phyloP scores from a whole-genome alignment of 2,888 invertebrate genomes.

The Cryptus armator region DNA sequence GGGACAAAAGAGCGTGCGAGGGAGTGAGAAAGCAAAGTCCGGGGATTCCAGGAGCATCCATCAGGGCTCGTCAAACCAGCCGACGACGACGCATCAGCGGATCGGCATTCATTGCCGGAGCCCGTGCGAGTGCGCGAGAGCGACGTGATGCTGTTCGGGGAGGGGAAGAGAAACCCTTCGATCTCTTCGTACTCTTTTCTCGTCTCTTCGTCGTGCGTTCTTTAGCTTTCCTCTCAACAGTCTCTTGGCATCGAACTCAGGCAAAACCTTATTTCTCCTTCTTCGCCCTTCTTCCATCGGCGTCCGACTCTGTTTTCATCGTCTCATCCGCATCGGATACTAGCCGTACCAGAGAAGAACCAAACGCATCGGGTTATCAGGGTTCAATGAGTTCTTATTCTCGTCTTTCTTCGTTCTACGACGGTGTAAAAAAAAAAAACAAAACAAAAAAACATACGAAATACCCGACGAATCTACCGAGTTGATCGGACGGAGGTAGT shows the following conservation, averaged over 20 bases:
- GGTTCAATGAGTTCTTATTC: slow-evolving; percentile 69
- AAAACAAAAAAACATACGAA: slow-evolving; percentile 37
- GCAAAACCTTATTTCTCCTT: slow-evolving; percentile 72
- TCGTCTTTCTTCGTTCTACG: slow-evolving; percentile 60
- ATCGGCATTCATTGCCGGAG: slow-evolving; percentile 82
- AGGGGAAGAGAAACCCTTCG: slow-evolving; percentile 57
- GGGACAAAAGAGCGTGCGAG: slow-evolving; percentile 41
- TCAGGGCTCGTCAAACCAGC: slow-evolving; percentile 85
- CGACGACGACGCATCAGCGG: slow-evolving; percentile 81
- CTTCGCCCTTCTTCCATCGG: slow-evolving; percentile 60
- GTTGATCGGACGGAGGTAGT: slow-evolving; percentile 78
- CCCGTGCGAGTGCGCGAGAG: slow-evolving; percentile 62
- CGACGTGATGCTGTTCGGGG: slow-evolving; percentile 59
- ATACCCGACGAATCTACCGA: slow-evolving; percentile 76
- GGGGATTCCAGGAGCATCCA: slow-evolving; percentile 83
- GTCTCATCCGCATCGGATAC: slow-evolving; percentile 46
- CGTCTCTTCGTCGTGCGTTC: slow-evolving; percentile 35
- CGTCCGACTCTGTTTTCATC: slow-evolving; percentile 40
- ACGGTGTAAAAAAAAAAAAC: not conserved
- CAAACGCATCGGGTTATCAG: slow-evolving; percentile 61
- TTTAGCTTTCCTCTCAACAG: slow-evolving; percentile 61
- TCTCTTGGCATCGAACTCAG: slow-evolving; percentile 62
- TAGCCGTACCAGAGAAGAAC: slow-evolving; percentile 44
- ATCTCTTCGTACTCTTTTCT: slow-evolving; percentile 44
- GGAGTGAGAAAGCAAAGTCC: slow-evolving; percentile 76